phyloP scores from a whole-genome alignment of 2,797 vertebrate genomes.

The Esox masquinongy region DNA sequence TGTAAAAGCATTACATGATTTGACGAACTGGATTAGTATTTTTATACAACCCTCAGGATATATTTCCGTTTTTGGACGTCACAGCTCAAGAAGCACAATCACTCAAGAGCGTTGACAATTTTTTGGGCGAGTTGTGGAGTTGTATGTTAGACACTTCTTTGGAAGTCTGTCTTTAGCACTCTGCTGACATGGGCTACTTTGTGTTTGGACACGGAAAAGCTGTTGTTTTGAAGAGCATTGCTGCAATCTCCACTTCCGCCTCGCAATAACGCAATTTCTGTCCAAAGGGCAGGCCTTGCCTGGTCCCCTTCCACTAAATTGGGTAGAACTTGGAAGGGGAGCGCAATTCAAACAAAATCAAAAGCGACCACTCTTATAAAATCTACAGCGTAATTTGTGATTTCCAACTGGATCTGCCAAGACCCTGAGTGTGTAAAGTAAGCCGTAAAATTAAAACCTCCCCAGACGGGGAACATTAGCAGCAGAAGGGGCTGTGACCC shows the following conservation, averaged over 20 bases:
- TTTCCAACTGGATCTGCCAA: conserved; percentile 41
- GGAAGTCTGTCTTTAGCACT: conserved; percentile 12
- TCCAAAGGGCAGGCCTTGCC: conserved; percentile 3
- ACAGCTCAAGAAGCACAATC: background rate
- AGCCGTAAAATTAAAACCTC: conserved; percentile 19
- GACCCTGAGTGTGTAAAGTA: conserved; percentile 23
- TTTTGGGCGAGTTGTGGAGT: background rate
- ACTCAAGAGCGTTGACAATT: background rate
- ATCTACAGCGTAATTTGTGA: conserved; percentile 23
- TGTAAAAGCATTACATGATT: background rate
- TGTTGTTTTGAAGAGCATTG: conserved; percentile 33
- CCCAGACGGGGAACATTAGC: conserved; percentile 28
- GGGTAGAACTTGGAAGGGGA: conserved; percentile 17
- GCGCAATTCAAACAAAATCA: conserved; percentile 18
- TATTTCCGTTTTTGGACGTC: background rate
- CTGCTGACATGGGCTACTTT: conserved; percentile 10
- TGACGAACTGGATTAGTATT: background rate
- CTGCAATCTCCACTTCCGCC: conserved; percentile 17
- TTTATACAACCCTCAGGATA: background rate
- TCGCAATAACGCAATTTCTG: conserved; percentile 3
- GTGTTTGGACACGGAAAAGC: conserved; percentile 31
- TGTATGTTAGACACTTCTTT: conserved; percentile 20
- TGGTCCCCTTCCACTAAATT: background rate
- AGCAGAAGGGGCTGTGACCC: conserved; percentile 19
- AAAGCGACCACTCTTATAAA: conserved; percentile 25